These are phyloP conservation scores for Drosophila baimaii DNA, from an alignment of 1,140 invertebrate species.

Conservation along the genomic window DNA sequence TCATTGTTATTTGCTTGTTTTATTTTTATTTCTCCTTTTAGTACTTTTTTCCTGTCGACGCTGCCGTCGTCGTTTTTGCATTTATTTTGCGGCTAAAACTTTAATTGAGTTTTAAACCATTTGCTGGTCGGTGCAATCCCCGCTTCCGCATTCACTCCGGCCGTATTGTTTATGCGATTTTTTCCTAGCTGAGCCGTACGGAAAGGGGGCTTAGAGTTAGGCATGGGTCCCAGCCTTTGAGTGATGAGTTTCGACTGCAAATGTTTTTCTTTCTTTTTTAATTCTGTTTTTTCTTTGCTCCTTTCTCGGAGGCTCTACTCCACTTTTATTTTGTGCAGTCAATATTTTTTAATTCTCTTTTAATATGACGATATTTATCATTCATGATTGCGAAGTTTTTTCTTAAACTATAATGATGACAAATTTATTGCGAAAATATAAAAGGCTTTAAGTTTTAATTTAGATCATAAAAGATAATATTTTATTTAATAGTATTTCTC, in stretches of 20 bases:
- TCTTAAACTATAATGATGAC: neutral
- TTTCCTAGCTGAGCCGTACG: constrained; percentile 13
- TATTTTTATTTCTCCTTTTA: constrained; percentile 18
- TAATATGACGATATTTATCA: neutral
- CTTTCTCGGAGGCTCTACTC: constrained; percentile 35
- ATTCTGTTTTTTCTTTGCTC: constrained; percentile 28
- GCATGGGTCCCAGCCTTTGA: constrained; percentile 51
- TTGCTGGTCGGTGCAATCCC: constrained; percentile 55
- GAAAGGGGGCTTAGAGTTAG: constrained; percentile 14
- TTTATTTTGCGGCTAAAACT: constrained; percentile 84
- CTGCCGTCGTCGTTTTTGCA: constrained; percentile 64
- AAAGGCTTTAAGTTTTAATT: neutral
- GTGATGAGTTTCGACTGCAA: constrained; percentile 68
- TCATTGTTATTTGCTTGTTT: constrained; percentile 48
- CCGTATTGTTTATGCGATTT: constrained; percentile 64
- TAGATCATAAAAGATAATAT: neutral
- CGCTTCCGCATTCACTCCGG: constrained; percentile 23
- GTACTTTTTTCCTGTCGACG: constrained; percentile 61
- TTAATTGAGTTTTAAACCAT: constrained; percentile 84
- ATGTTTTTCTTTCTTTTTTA: constrained; percentile 42
- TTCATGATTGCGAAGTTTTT: neutral
- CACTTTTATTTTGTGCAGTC: constrained; percentile 28
- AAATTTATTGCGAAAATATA: neutral
- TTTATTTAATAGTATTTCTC: neutral
- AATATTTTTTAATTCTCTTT: constrained; percentile 28